Evolutionary conservation across 2,888 invertebrate genomes (phyloP), one percentile per base, ranked within the genome.

Genomic region (Aleiodes testaceus): DNA sequence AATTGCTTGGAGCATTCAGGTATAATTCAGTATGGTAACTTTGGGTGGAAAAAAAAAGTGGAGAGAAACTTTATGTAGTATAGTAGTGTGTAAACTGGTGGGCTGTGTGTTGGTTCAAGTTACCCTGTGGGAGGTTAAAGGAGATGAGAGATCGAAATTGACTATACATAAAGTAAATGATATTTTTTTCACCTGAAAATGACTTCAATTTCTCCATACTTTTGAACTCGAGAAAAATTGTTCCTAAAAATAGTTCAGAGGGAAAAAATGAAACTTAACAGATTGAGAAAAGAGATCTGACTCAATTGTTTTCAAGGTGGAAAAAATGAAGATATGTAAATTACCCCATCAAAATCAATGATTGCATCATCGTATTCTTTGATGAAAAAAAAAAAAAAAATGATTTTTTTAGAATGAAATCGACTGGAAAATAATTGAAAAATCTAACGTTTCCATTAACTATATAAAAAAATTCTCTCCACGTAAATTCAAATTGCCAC

Each of bases 21-120:
- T 42, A 59, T 59, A 59, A 42, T 59, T 59, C 42, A 59, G 59
- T 16, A 59, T 59, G 59, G 42, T 36, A 59, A 59, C 42, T 59
- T 59, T 36, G 59, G 59, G 42, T 26, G 12, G 36, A 36, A 36
- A 36, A 36, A 36, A 36, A 36, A 36, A 36, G 5, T 9, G 1
- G 36, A 36, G 36, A 6, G 36, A 36, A 36, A 36, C 36, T 36
- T 36, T 36, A 59, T 16, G 59, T 59, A 59, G 42, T 59, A 14
- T 36, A 42, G 59, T 36, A 16, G 59, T 59, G 18, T 36, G 59
- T 59, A 59, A 59, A 59, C 59, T 42, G 9, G 59, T 59, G 59
- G 59, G 36, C 59, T 59, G 36, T 36, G 36, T 36, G 59, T 59
- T 59, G 42, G 59, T 59, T 59, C 36, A 42, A 59, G 59, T 59